Conservation (phyloP, 2,113 vertebrate genomes). For the Macaca mulatta region DNA sequence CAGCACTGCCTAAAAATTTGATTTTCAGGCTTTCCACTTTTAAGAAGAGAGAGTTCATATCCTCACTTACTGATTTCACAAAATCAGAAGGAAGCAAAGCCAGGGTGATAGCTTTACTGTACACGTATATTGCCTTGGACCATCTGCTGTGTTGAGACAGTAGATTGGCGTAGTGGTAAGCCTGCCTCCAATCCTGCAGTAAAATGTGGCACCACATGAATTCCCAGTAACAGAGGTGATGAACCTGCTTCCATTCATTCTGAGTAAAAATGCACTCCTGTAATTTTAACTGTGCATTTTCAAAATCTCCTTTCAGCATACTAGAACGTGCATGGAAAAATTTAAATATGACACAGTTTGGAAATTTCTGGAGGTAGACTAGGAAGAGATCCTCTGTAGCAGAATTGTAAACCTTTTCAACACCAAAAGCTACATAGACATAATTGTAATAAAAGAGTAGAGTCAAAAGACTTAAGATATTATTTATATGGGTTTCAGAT, state of each 20-base stretch:
- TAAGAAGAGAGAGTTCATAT: slow-evolving; percentile 85
- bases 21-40: slow-evolving; percentile 55
- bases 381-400: slow-evolving; percentile 84
- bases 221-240: slow-evolving; percentile 94
- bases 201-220: slow-evolving; percentile 92
- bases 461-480: slow-evolving; percentile 86
- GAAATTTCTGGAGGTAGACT: slow-evolving; percentile 88
- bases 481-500: slow-evolving; percentile 83
- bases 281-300: slow-evolving; percentile 84
- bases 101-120: slow-evolving; percentile 89
- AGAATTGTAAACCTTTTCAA: slow-evolving; percentile 39
- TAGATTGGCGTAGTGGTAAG: slow-evolving; percentile 86
- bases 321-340: slow-evolving; percentile 89
- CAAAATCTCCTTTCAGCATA: slow-evolving; percentile 87
- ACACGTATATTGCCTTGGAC: slow-evolving; percentile 90
- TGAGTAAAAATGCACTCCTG: slow-evolving; percentile 88
- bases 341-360: slow-evolving; percentile 89
- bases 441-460: slow-evolving; percentile 89
- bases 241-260: slow-evolving; percentile 91
- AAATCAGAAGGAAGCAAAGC: slow-evolving; percentile 88
- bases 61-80: slow-evolving; percentile 81
- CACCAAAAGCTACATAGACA: slow-evolving; percentile 85
- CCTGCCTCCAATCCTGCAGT: slow-evolving; percentile 89
- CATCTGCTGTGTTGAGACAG: slow-evolving; percentile 89
- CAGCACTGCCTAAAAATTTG: slow-evolving; percentile 61